phyloP scores from a whole-genome alignment of 2,797 vertebrate genomes.

The Eutrigla gurnardus region DNA sequence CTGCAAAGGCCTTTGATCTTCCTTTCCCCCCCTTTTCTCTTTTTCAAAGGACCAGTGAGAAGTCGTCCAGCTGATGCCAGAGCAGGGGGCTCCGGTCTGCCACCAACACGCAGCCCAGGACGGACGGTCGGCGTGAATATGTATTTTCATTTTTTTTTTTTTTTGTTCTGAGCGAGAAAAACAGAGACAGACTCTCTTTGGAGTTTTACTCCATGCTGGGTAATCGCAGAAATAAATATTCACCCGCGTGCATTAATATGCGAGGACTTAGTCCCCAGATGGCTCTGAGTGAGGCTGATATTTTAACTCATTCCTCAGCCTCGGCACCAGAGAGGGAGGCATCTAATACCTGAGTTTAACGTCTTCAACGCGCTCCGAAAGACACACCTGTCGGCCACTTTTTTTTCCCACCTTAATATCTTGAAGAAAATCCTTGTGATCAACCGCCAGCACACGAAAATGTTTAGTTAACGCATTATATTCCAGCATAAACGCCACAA shows the following conservation, averaged over 20 bases:
- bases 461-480: neutral
- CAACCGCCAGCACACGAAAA: neutral
- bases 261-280: conserved; percentile 51
- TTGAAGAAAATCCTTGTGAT: conserved; percentile 11
- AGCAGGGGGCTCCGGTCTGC: conserved; percentile 41
- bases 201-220: conserved; percentile 61
- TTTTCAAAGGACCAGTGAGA: conserved; percentile 73
- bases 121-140: conserved; percentile 29
- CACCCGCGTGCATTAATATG: conserved; percentile 61
- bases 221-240: conserved; percentile 74
- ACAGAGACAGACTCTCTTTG: conserved; percentile 41
- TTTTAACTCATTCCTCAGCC: conserved; percentile 54
- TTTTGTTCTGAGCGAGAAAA: conserved; percentile 34
- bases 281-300: conserved; percentile 51
- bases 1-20: conserved; percentile 77
- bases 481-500: conserved; percentile 7
- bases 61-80: conserved; percentile 56
- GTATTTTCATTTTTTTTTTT: conserved; percentile 45
- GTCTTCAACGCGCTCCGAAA: conserved; percentile 13
- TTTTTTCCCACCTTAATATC: neutral
- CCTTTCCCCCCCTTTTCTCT: conserved; percentile 60
- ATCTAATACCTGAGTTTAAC: conserved; percentile 13
- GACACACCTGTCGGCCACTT: neutral
- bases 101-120: conserved; percentile 47
- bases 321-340: conserved; percentile 6